A percentile compares a stretch with the other conserved stretches of the same genome.
These are phyloP conservation scores for Protobothrops mucrosquamatus DNA, from an alignment of 2,113 vertebrate genomes.

Conservation along the genomic window DNA sequence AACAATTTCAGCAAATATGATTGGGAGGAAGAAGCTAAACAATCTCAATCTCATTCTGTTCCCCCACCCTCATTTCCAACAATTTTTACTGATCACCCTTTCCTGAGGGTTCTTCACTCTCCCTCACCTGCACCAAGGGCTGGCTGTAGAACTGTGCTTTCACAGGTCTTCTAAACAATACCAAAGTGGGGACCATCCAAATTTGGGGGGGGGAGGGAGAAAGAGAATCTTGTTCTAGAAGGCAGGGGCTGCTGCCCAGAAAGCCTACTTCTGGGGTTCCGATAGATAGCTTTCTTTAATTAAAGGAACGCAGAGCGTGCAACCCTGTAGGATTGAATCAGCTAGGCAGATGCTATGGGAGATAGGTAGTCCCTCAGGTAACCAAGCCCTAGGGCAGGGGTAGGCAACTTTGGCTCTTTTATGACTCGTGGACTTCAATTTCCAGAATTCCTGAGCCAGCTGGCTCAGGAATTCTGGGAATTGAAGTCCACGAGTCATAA, in stretches of 20 bases:
- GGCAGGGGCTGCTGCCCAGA: not conserved
- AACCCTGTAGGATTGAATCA: not conserved
- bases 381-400: not conserved
- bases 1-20: not conserved
- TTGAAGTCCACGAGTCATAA: too few relatives aligned
- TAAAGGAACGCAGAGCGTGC: not conserved
- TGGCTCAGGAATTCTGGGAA: too few relatives aligned
- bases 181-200: not conserved
- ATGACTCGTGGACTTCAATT: too few relatives aligned
- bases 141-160: not conserved
- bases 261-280: not conserved
- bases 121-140: not conserved
- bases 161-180: not conserved
- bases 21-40: not conserved
- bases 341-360: not conserved
- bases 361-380: not conserved
- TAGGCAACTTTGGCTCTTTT: too few relatives aligned
- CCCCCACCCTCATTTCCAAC: not conserved
- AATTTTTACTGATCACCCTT: not conserved
- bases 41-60: not conserved
- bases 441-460: too few relatives aligned
- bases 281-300: not conserved
- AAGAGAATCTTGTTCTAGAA: not conserved
- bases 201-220: not conserved
- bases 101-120: not conserved